Evolutionary conservation across 1,140 invertebrate species (phyloP).

Genomic region (Drosophila kurseongensis): DNA sequence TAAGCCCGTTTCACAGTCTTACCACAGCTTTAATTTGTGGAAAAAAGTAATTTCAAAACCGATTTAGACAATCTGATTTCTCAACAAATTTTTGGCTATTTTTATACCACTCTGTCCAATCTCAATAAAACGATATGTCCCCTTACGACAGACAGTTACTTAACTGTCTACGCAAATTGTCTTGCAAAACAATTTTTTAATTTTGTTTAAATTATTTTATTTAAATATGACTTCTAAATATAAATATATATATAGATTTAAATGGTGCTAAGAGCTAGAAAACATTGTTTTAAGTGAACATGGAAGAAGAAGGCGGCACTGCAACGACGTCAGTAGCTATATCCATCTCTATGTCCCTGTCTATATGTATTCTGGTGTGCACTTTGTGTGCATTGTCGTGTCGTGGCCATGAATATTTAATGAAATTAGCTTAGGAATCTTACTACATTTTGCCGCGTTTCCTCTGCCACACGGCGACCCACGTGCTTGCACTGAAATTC

Average conservation of each 20-base stretch:
- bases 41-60: too few species aligned
- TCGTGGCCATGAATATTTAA: conserved; percentile 80
- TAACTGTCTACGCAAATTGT: not conserved
- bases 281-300: conserved; percentile 1
- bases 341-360: conserved; percentile 9
- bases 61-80: too few species aligned
- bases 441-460: conserved; percentile 59
- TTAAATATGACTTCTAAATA: too few species aligned
- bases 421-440: conserved; percentile 79
- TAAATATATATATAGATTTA: too few species aligned
- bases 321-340: conserved; percentile 31
- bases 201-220: too few species aligned
- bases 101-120: too few species aligned
- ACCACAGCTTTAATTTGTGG: conserved; percentile 2
- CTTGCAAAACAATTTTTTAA: too few species aligned
- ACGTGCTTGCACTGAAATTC: conserved; percentile 60
- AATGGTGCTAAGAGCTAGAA: too few species aligned
- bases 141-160: too few species aligned
- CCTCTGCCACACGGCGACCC: conserved; percentile 16
- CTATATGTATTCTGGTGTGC: conserved; percentile 36
- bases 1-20: conserved; percentile 57
- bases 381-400: conserved; percentile 55
- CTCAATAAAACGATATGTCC: too few species aligned
- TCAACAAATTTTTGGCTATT: too few species aligned
- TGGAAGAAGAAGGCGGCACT: conserved; percentile 14